Evolutionary conservation across 2,888 invertebrate species (phyloP).

Genomic region (Urechis unicinctus): DNA sequence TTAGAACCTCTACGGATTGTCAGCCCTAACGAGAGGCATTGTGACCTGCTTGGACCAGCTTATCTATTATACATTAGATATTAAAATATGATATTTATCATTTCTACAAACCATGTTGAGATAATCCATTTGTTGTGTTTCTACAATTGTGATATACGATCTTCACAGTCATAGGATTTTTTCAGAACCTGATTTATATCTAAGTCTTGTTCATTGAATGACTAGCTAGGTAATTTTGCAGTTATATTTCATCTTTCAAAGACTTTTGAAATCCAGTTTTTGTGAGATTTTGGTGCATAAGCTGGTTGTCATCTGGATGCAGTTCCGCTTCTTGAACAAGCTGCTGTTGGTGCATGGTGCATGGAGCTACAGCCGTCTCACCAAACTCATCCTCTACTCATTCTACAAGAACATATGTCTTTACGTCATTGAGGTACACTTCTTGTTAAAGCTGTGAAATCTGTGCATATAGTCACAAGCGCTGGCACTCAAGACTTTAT

Average conservation of each 20-base stretch:
- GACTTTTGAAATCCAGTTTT: too few species aligned
- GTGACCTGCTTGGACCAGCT: not conserved
- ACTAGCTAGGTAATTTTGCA: too few species aligned
- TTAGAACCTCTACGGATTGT: constrained; percentile 30
- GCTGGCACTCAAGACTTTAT: too few species aligned
- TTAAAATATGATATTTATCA: too few species aligned
- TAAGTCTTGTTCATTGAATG: too few species aligned
- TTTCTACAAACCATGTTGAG: not conserved
- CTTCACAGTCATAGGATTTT: too few species aligned
- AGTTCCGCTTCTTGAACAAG: constrained; percentile 88
- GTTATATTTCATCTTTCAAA: too few species aligned
- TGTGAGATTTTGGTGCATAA: not conserved
- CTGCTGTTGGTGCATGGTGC: constrained; percentile 94
- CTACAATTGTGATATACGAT: too few species aligned
- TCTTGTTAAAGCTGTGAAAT: not conserved
- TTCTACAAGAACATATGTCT: constrained; percentile 99
- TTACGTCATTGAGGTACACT: constrained; percentile 88
- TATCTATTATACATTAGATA: not conserved
- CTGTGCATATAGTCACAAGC: too few species aligned
- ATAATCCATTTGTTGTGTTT: too few species aligned
- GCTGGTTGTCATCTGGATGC: constrained; percentile 26
- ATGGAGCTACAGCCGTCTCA: constrained; percentile 97
- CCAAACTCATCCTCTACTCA: constrained; percentile 95
- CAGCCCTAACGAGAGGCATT: not conserved
- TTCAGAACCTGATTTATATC: too few species aligned